Percentiles rank a stretch among this genome's conserved stretches.
Evolutionary conservation across 1,140 invertebrate species (phyloP).

Genomic region (Drosophila bifasciata): DNA sequence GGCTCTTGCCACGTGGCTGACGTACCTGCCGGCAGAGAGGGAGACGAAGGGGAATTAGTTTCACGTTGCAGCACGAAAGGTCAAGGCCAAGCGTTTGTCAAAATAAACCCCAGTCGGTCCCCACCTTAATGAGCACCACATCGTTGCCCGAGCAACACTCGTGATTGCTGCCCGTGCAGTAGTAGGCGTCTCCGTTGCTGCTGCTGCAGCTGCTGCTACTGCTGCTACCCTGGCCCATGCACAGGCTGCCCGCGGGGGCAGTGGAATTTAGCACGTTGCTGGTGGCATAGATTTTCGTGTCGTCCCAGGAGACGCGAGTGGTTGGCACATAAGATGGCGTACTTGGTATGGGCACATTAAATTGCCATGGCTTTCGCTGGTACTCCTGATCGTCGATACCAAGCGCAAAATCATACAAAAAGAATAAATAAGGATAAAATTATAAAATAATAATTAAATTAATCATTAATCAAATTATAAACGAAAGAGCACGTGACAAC

Average conservation of each 20-base stretch:
- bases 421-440: slow-evolving; percentile 21
- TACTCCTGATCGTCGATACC: slow-evolving; percentile 49
- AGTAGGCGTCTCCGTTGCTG: slow-evolving; percentile 66
- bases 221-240: neutral
- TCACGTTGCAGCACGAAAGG: slow-evolving; percentile 41
- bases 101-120: slow-evolving; percentile 21
- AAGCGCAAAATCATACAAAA: slow-evolving; percentile 28
- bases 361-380: slow-evolving; percentile 75
- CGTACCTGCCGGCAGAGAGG: slow-evolving; percentile 84
- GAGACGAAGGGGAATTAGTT: slow-evolving; percentile 6
- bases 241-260: slow-evolving; percentile 26
- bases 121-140: slow-evolving; percentile 83
- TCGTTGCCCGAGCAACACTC: slow-evolving; percentile 82
- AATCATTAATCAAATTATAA: slow-evolving; percentile 1
- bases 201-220: slow-evolving; percentile 22
- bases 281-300: slow-evolving; percentile 79
- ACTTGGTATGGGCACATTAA: slow-evolving; percentile 74
- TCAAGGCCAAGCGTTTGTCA: slow-evolving; percentile 54
- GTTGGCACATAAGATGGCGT: slow-evolving; percentile 82
- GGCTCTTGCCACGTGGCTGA: slow-evolving; percentile 91
- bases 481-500: no score
- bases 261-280: slow-evolving; percentile 32
- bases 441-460: slow-evolving; percentile 10
- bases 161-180: slow-evolving; percentile 79
- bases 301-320: slow-evolving; percentile 81